These are phyloP conservation scores for Diarsia dahlii DNA, from an alignment of 2,888 invertebrate species.

Conservation along the genomic window DNA sequence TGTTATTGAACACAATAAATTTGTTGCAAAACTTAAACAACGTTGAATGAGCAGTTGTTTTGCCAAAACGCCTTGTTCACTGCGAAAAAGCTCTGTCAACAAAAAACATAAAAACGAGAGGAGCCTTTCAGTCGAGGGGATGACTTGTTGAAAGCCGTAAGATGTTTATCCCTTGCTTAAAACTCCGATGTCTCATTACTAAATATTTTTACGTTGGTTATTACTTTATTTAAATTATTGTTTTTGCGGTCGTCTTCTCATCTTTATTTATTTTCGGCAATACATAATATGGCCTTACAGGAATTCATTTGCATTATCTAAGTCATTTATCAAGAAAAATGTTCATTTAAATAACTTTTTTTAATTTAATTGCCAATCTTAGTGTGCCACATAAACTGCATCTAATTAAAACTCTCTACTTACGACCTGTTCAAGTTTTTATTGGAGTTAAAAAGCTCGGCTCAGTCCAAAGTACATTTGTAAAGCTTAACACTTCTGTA, in stretches of 20 bases:
- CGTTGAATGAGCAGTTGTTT: constrained; percentile 55
- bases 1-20: constrained; percentile 54
- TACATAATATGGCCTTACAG: constrained; percentile 28
- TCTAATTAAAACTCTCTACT: constrained; percentile 49
- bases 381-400: constrained; percentile 30
- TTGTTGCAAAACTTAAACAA: constrained; percentile 62
- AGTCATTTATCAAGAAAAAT: constrained; percentile 39
- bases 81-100: constrained; percentile 45
- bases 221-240: constrained; percentile 47
- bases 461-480: constrained; percentile 19
- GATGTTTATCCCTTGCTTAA: constrained; percentile 46
- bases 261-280: constrained; percentile 24
- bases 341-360: constrained; percentile 26
- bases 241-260: constrained; percentile 7
- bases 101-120: constrained; percentile 34
- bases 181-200: constrained; percentile 42
- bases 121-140: constrained; percentile 32
- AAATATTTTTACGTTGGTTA: constrained; percentile 48
- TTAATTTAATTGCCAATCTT: constrained; percentile 36
- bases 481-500: constrained; percentile 10
- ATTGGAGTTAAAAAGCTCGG: constrained; percentile 9
- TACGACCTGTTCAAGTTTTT: constrained; percentile 31
- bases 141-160: constrained; percentile 52
- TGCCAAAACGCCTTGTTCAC: constrained; percentile 49
- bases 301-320: constrained; percentile 40